phyloP scores from a whole-genome alignment of 2,888 invertebrate species.

The Sinelater perroti region DNA sequence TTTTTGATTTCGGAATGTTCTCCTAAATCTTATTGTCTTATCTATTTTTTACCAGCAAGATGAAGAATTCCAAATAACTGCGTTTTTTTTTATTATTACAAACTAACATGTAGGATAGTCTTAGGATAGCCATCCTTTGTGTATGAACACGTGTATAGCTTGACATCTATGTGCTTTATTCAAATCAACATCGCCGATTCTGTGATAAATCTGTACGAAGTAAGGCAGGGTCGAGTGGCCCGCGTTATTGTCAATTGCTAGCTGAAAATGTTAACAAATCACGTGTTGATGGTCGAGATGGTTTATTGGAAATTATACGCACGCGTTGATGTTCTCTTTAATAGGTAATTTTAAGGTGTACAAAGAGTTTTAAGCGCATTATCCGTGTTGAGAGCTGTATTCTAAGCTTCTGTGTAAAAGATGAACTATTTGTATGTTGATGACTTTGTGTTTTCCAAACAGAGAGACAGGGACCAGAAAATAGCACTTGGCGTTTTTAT shows the following conservation, averaged over 20 bases:
- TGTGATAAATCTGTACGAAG: constrained; percentile 20
- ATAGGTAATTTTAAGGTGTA: no score
- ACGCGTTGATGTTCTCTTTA: constrained; percentile 3
- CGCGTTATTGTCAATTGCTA: constrained; percentile 8
- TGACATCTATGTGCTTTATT: constrained; percentile 14
- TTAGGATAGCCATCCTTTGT: not conserved
- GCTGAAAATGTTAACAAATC: constrained; percentile 5
- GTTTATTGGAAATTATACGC: constrained; percentile 7
- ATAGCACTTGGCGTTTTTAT: no score
- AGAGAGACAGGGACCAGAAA: no score
- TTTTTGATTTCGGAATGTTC: not conserved
- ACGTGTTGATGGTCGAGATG: constrained; percentile 1
- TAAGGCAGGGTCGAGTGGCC: constrained; percentile 1
- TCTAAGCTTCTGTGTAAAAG: no score
- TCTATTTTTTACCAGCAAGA: no score
- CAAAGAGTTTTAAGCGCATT: no score
- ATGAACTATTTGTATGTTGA: no score
- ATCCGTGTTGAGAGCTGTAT: no score
- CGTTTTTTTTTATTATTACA: not conserved
- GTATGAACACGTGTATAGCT: not conserved
- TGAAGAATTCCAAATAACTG: not conserved
- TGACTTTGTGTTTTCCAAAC: no score
- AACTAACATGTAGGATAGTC: not conserved
- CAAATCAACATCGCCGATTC: constrained; percentile 18
- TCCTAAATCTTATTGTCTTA: not conserved